A percentile compares a stretch with the other conserved stretches of the same genome.
These are phyloP conservation scores for Drosophila cardini DNA, from an alignment of 1,140 invertebrate species.

Conservation along the genomic window DNA sequence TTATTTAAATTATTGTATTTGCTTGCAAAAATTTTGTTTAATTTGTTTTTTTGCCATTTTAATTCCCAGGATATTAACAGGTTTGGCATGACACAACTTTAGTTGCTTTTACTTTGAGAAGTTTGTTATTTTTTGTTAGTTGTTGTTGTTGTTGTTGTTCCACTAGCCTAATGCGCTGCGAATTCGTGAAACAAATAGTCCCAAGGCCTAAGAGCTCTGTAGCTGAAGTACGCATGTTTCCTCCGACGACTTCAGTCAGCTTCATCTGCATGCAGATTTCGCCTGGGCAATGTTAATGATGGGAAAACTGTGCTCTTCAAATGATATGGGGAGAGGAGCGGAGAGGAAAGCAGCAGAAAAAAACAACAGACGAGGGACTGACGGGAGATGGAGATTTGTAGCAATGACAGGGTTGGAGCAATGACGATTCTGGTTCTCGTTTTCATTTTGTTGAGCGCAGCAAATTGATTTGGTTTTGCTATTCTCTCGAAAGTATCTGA, in stretches of 20 bases:
- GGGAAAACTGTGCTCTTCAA: slow-evolving; percentile 57
- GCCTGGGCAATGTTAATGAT: slow-evolving; percentile 73
- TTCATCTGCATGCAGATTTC: slow-evolving; percentile 71
- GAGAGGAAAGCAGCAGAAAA: not conserved
- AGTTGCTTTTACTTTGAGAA: slow-evolving; percentile 1
- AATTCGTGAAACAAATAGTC: slow-evolving; percentile 81
- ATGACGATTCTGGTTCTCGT: slow-evolving; percentile 59
- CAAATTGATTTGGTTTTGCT: slow-evolving; percentile 70
- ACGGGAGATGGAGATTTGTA: slow-evolving; percentile 9
- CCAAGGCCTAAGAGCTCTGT: slow-evolving; percentile 45
- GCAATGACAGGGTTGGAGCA: slow-evolving; percentile 30
- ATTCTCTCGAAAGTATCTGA: slow-evolving; percentile 5
- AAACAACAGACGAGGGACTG: not conserved
- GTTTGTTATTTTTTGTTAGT: slow-evolving; percentile 35
- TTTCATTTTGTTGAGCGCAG: slow-evolving; percentile 61
- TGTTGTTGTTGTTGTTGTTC: slow-evolving; percentile 16
- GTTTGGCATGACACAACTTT: slow-evolving; percentile 6
- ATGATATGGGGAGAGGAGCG: not conserved
- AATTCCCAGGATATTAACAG: slow-evolving; percentile 5
- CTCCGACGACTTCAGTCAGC: slow-evolving; percentile 59
- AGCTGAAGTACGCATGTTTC: slow-evolving; percentile 71
- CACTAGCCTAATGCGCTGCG: slow-evolving; percentile 67
- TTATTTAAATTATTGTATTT: not conserved
- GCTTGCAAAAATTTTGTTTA: not conserved
- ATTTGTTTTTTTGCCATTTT: not conserved